Evolutionary conservation across 2,113 vertebrate species (phyloP).

Genomic region (Rhinoptilus africanus): DNA sequence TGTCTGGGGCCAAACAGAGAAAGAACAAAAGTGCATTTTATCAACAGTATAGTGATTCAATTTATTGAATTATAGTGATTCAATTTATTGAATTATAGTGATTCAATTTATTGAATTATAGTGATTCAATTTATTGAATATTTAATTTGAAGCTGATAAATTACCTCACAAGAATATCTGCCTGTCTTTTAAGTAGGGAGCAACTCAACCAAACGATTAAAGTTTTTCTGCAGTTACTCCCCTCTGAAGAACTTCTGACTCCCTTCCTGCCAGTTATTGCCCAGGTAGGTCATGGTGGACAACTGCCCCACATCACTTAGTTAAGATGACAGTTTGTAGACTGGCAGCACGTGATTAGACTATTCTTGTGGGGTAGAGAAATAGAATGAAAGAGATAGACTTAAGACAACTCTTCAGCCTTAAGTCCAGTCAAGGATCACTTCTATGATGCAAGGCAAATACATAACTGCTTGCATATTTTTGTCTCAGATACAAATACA

Average conservation of each 20-base stretch:
- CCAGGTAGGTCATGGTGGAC: not conserved
- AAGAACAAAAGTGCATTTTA: not conserved
- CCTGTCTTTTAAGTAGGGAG: not conserved
- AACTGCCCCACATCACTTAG: too few relatives aligned
- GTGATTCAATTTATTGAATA: too few relatives aligned
- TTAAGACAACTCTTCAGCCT: not conserved
- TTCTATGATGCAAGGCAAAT: not conserved
- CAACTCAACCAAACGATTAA: not conserved
- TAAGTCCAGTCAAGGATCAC: not conserved
- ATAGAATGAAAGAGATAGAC: not conserved
- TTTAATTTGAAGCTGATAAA: too few relatives aligned
- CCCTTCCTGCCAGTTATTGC: not conserved
- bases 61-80: too few relatives aligned
- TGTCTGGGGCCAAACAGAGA: not conserved
- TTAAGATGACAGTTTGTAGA: not conserved
- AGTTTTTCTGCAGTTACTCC: not conserved
- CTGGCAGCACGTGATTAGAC: not conserved
- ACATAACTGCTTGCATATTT: too few relatives aligned
- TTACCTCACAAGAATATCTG: not conserved
- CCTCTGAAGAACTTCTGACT: not conserved
- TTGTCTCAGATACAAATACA: not conserved
- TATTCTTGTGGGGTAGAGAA: not conserved
- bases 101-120: too few relatives aligned
- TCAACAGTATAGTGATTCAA: not conserved
- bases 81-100: too few relatives aligned